These are phyloP conservation scores for Dromas ardeola DNA, from an alignment of 2,113 vertebrate species.

Conservation along the genomic window DNA sequence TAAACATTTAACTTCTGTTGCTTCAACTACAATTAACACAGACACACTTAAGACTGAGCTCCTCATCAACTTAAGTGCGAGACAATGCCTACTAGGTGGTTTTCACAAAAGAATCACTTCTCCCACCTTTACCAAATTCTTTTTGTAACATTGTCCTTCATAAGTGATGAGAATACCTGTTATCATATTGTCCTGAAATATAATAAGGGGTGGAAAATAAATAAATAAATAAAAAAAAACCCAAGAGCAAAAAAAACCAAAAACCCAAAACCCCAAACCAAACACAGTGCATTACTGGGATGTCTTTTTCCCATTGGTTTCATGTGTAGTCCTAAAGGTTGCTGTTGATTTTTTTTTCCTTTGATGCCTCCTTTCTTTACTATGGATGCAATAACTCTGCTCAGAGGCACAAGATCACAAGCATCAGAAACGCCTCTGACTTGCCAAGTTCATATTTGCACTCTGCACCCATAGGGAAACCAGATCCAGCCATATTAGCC, in stretches of 20 bases:
- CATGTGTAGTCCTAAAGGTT: not conserved
- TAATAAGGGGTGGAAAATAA: accelerated
- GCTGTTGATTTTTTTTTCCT: not conserved
- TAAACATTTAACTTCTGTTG: not conserved
- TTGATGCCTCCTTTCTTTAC: not conserved
- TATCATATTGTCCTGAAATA: not conserved
- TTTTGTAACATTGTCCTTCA: not conserved
- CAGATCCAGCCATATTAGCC: not conserved
- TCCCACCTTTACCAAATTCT: not conserved
- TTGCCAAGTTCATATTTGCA: not conserved
- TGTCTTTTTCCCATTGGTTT: not conserved
- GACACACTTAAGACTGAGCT: not conserved
- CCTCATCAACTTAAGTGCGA: not conserved
- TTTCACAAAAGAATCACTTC: not conserved
- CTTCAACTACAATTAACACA: not conserved
- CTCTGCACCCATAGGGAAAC: not conserved
- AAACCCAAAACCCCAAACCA: accelerated
- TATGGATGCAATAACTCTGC: not conserved
- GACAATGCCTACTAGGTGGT: not conserved
- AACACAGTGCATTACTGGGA: not conserved
- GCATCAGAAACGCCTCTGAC: not conserved
- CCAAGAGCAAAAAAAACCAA: not conserved
- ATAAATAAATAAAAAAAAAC: not conserved
- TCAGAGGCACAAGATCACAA: not conserved
- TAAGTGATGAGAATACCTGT: not conserved